Base-by-base conservation (phyloP, 2,888 invertebrate genomes). In the Dusona sp. region DNA sequence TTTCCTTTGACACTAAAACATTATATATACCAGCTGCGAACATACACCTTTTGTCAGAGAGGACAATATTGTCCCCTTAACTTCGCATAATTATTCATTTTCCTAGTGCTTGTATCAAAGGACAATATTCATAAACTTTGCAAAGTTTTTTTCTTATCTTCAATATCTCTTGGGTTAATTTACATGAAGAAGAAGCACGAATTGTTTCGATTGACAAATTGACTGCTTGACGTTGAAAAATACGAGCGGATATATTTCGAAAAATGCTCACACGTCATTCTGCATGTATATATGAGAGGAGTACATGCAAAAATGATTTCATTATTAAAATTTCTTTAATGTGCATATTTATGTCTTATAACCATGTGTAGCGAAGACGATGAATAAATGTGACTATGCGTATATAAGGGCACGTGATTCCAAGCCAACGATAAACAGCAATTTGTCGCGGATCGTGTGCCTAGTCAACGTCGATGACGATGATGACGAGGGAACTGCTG, bases 391-490 rank as follows among this genome's bases (percentile, higher is more conserved):
- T 29, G 29, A 54, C 29, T 19, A 48, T n/a, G 45, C 65, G 67
- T 36, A 64, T 54, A 54, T 54, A 65, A 16, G 67, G 68, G 54
- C 33, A 79, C 72, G 79, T 42, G 70, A 80, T 75, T 67, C 70
- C 75, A 85, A 82, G 75, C 51, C 48, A 68, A 74, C 83, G 82
- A 86, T 86, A 86, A 84, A 86, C 84, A 84, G 81, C 79, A 86
- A 84, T 86, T 86, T 86, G 84, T 86, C 86, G 81, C 45, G 74
- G 68, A 84, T 83, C 79, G 85, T 75, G 79, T 70, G 67, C 45
- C 48, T 61, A 61, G 78, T 61, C 73, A 79, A 77, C 77, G 79
- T 72, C 74, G 70, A 79, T 77, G 79, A 79, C 79, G 86, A 67
- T 54, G 80, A 75, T 75, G 84, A 84, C 80, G 80, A 77, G 36